phyloP scores from a whole-genome alignment of 2,888 invertebrate genomes.

The Stomorhina lunata region DNA sequence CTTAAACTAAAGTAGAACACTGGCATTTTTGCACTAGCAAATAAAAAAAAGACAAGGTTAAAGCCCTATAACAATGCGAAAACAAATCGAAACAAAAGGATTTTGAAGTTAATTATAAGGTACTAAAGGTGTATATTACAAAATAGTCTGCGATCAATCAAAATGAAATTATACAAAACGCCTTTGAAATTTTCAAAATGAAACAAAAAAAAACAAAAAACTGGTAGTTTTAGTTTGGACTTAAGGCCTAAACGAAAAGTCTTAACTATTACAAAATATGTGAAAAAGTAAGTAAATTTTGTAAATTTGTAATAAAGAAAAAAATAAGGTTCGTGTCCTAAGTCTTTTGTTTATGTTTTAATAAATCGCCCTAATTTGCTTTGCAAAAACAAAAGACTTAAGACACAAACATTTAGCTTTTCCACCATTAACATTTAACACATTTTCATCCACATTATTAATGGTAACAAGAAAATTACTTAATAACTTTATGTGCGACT shows the following conservation, averaged over 20 bases:
- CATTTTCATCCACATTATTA: background rate
- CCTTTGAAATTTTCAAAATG: background rate
- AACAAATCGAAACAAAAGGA: constrained; percentile 42
- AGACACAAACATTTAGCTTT: constrained; percentile 17
- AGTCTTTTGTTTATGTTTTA: no score
- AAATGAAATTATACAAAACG: constrained; percentile 20
- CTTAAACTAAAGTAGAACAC: constrained; percentile 35
- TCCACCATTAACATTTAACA: background rate
- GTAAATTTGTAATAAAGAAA: no score
- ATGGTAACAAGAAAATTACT: constrained; percentile 60
- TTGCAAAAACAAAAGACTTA: constrained; percentile 42
- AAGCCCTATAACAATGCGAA: constrained; percentile 6
- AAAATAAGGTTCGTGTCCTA: no score
- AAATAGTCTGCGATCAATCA: constrained; percentile 27
- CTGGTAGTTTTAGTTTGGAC: background rate
- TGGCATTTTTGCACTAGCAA: no score
- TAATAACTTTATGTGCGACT: constrained; percentile 48
- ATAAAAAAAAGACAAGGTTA: constrained; percentile 40
- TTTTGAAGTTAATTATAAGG: constrained; percentile 4
- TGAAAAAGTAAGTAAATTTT: no score
- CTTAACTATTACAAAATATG: no score
- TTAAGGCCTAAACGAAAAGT: no score
- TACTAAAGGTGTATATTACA: background rate
- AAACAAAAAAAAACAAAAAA: background rate
- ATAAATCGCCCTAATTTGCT: no score